Conservation (phyloP, 2,113 vertebrate species). For the Engraulis encrasicolus region DNA sequence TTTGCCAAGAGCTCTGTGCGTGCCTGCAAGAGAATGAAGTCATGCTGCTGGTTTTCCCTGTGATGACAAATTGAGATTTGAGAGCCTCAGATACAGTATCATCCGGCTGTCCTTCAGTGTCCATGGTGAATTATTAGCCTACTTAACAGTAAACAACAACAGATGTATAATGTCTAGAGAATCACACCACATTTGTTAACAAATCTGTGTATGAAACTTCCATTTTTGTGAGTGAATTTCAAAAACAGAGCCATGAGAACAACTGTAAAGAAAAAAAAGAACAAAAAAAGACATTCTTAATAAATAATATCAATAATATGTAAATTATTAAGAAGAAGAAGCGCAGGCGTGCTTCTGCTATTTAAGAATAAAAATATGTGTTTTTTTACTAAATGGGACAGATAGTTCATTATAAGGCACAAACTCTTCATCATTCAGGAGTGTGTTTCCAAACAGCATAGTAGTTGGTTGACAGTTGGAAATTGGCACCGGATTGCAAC, state of each 20-base stretch:
- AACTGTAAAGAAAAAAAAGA: conserved; percentile 13
- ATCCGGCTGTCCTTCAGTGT: neutral
- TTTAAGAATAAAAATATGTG: conserved; percentile 13
- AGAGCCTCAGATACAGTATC: neutral
- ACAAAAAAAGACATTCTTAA: neutral
- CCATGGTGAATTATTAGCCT: neutral
- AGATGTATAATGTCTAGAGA: conserved; percentile 4
- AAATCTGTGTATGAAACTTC: neutral
- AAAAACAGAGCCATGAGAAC: conserved; percentile 18
- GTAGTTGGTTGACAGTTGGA: too few relatives aligned
- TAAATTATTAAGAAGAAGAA: neutral
- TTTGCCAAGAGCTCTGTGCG: neutral
- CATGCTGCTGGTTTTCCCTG: conserved; percentile 1
- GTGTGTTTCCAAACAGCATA: too few relatives aligned
- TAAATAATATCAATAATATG: neutral
- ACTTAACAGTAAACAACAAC: conserved; percentile 4
- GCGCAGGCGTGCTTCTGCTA: neutral
- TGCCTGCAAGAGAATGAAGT: neutral
- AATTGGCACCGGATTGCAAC: too few relatives aligned
- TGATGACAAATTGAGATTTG: neutral
- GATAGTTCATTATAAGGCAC: conserved; percentile 7
- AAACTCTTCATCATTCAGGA: neutral
- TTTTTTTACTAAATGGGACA: conserved; percentile 15
- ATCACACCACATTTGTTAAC: neutral
- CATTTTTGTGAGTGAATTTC: conserved; percentile 19